Base-by-base conservation (phyloP, 2,888 invertebrate species). In the Nephrotoma guestfalica region DNA sequence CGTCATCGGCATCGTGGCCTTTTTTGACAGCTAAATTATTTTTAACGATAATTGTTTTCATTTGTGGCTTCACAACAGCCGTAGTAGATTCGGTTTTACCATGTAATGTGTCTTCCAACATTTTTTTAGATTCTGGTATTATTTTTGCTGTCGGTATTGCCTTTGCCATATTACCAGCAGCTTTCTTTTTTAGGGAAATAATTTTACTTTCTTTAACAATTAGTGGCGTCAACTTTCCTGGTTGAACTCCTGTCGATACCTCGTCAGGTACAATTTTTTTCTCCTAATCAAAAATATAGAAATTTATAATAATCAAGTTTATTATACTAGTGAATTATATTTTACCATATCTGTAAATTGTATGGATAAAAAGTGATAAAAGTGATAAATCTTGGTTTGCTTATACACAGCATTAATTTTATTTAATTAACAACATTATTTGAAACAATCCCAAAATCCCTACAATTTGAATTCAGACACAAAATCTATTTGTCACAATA, bases 131-230 rank as follows among this genome's bases (percentile, higher is more conserved):
- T 89, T 91, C 92, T 3, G 92, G 91, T 86, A 91, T 88, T 87
- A 91, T 90, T 88, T 91, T 91, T 2, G 91, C 91, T 6, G 90
- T 90, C 86, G 91, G 91, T 87, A 91, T 88, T 83, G 88, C 87
- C 87, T 88, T 88, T 88, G 87, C 41, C 86, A 86, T 84, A 87
- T 87, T 87, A 86, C 18, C 87, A 87, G 87, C 40, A 43, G 57
- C 41, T 86, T 88, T 88, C 86, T 90, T 90, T 88, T 91, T 91
- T 15, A 91, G 87, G 13, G 91, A 90, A 51, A 91, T 91, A 85
- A 91, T 90, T 88, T 91, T 91, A 87, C 91, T 91, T 86, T 91
- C 90, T 1, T 90, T 89, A 11, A 89, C 90, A 83, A 89, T 88
- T 41, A 89, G 89, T 85, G 90, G 90, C 86, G 89, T 90, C 3